Conservation (phyloP, 2,888 invertebrate genomes). For the Archips crataeganus region DNA sequence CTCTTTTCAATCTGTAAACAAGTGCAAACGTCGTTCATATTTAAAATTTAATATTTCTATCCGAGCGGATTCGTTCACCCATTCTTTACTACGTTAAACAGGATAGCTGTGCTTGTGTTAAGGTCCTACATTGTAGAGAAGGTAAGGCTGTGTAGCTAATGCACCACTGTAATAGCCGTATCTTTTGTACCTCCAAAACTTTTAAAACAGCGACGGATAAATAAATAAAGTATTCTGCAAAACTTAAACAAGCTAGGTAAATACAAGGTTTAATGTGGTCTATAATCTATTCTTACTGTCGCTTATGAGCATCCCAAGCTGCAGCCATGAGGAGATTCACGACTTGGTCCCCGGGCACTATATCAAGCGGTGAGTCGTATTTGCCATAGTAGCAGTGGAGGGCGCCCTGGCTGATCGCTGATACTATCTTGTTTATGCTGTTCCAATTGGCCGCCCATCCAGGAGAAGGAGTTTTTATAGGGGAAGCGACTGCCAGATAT, state of each 20-base stretch:
- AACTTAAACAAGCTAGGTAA: no score
- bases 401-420: not conserved
- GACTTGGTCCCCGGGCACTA: slow-evolving; percentile 23
- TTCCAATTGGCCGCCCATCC: slow-evolving; percentile 22
- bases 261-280: no score
- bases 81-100: no score
- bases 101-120: no score
- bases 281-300: not conserved
- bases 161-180: no score
- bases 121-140: no score
- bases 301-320: slow-evolving; percentile 19
- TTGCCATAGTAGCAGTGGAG: not conserved
- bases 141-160: no score
- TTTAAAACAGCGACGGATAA: no score
- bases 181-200: no score
- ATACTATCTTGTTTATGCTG: not conserved
- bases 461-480: slow-evolving; percentile 11
- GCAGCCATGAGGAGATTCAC: slow-evolving; percentile 20
- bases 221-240: no score
- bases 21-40: not conserved
- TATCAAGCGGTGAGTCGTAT: not conserved
- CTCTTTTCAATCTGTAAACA: slow-evolving; percentile 11
- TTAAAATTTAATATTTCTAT: no score
- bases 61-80: no score
- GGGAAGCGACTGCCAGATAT: slow-evolving; percentile 3